A percentile compares a stretch with the other conserved stretches of the same genome.
Evolutionary conservation across 2,113 vertebrate genomes (phyloP).

Genomic region (Mystacornis crossleyi): DNA sequence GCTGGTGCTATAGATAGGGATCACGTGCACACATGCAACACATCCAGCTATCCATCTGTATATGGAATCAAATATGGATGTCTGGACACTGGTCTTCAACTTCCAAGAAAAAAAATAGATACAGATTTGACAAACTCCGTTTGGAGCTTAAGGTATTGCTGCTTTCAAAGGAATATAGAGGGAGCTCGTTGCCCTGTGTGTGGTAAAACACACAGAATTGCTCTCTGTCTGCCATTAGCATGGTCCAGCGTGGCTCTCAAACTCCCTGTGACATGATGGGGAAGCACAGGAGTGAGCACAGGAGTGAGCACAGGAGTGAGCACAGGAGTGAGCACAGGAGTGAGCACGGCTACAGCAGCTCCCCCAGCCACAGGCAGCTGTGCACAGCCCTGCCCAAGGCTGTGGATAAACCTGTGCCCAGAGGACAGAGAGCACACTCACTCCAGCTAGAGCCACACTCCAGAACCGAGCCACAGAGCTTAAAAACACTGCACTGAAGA

Average conservation of each 20-base stretch:
- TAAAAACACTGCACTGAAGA: not conserved
- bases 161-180: not conserved
- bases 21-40: rapidly evolving
- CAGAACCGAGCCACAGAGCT: not conserved
- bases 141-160: not conserved
- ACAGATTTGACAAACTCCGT: not conserved
- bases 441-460: not conserved
- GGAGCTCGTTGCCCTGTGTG: not conserved
- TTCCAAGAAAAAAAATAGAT: not conserved
- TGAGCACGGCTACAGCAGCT: not conserved
- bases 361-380: not conserved
- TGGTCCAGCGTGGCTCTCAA: not conserved
- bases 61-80: not conserved
- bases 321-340: not conserved
- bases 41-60: not conserved
- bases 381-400: not conserved
- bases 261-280: not conserved
- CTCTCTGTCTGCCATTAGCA: not conserved
- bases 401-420: not conserved
- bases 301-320: not conserved
- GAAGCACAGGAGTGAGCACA: not conserved
- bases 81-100: not conserved
- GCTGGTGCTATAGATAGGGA: not conserved
- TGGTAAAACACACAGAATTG: not conserved
- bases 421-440: not conserved